A percentile compares a stretch with the other conserved stretches of the same genome.
These are phyloP conservation scores for Pampus argenteus DNA, from an alignment of 2,797 vertebrate species.

Conservation along the genomic window DNA sequence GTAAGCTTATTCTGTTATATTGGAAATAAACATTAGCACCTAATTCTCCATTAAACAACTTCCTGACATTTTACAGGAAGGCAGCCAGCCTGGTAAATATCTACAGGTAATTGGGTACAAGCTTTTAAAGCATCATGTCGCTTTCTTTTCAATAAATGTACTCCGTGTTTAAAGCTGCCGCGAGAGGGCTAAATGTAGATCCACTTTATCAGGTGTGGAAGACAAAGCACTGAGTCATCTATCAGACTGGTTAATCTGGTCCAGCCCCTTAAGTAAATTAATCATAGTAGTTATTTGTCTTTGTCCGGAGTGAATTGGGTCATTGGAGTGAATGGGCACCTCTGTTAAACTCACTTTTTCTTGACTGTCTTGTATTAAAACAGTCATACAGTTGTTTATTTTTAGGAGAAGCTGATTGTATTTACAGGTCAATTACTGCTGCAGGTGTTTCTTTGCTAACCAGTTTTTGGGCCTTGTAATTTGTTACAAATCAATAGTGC, in stretches of 20 bases:
- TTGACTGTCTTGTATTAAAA: neutral
- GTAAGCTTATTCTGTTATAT: no score
- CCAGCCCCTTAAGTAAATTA: constrained; percentile 53
- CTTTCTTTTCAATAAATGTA: constrained; percentile 36
- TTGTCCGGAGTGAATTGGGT: constrained; percentile 51
- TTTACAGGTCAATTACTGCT: neutral
- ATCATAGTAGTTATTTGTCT: constrained; percentile 53
- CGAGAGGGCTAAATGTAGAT: constrained; percentile 38
- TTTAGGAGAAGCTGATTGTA: constrained; percentile 18
- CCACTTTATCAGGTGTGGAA: constrained; percentile 47
- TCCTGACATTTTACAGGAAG: neutral
- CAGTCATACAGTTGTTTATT: constrained; percentile 13
- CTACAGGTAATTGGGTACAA: constrained; percentile 2
- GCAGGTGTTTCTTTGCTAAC: neutral
- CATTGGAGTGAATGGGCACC: constrained; percentile 18
- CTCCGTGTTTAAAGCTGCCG: constrained; percentile 6
- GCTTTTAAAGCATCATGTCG: constrained; percentile 27
- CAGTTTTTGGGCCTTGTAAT: constrained; percentile 5
- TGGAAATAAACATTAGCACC: neutral
- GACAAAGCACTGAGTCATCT: constrained; percentile 54
- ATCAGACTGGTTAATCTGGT: constrained; percentile 55
- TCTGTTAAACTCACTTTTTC: constrained; percentile 23
- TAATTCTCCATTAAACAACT: neutral
- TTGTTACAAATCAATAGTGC: neutral
- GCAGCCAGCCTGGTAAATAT: neutral